Conservation (phyloP, 2,113 vertebrate genomes). For the Corythoichthys haematopterus region DNA sequence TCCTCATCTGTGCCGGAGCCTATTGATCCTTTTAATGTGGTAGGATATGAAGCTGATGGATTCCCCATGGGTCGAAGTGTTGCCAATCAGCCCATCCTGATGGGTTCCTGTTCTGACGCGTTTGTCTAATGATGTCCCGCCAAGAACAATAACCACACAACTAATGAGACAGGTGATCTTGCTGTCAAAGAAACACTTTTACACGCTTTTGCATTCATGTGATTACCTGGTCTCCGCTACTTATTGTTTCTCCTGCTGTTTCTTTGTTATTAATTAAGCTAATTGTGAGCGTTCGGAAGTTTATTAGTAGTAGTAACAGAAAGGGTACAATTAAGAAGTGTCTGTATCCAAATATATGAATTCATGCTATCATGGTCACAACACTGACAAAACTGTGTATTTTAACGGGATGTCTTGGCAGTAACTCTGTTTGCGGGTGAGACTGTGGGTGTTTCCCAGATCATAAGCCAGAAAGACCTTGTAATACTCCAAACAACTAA, state of each 20-base stretch:
- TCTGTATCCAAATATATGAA: conserved; percentile 13
- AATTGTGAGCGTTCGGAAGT: conserved; percentile 8
- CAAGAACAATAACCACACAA: conserved; percentile 41
- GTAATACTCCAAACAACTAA: conserved; percentile 13
- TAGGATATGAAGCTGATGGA: conserved; percentile 32
- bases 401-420: too few relatives aligned
- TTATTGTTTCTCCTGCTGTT: neutral
- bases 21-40: conserved; percentile 28
- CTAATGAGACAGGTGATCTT: conserved; percentile 55
- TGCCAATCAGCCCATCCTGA: conserved; percentile 35
- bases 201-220: conserved; percentile 47
- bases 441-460: neutral
- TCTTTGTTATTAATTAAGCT: conserved; percentile 5
- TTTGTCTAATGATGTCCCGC: conserved; percentile 47
- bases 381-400: neutral
- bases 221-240: conserved; percentile 28
- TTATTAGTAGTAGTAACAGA: conserved; percentile 2
- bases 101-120: conserved; percentile 35
- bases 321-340: conserved; percentile 8
- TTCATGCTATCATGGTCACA: conserved; percentile 8
- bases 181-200: conserved; percentile 59
- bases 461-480: conserved; percentile 8
- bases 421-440: neutral
- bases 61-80: conserved; percentile 20
- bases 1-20: neutral